Conservation (phyloP, 2,888 invertebrate species). For the Parnassius glacialis region DNA sequence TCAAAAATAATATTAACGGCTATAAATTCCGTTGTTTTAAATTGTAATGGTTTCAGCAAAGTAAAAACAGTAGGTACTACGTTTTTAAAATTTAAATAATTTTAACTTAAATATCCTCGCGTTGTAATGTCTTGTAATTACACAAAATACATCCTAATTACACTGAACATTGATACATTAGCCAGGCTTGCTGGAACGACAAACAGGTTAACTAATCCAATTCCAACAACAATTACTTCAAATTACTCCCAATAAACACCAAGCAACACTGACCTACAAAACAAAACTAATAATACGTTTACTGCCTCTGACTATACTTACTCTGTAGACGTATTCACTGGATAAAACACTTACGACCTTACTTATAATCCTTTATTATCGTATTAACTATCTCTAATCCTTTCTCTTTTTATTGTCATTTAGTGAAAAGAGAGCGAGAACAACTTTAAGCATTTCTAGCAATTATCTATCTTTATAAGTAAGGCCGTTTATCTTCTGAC, state of each 20-base stretch:
- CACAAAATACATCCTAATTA: constrained; percentile 24
- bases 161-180: constrained; percentile 9
- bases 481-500: no score
- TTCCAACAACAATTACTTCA: constrained; percentile 29
- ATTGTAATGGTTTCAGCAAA: no score
- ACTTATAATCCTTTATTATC: no score
- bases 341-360: constrained; percentile 1
- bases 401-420: no score
- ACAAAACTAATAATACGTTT: constrained; percentile 19
- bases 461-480: no score
- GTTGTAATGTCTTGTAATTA: constrained; percentile 11
- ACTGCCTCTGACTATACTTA: constrained; percentile 27
- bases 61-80: no score
- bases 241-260: constrained; percentile 31
- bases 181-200: constrained; percentile 7
- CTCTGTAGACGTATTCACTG: constrained; percentile 14
- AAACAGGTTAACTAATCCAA: constrained; percentile 27
- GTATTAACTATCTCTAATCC: no score
- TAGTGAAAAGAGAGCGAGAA: no score
- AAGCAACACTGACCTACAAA: constrained; percentile 29
- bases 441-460: no score
- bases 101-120: constrained; percentile 9
- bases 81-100: no score
- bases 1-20: no score
- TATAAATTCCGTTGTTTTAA: no score